phyloP scores from a whole-genome alignment of 2,888 invertebrate genomes.

The Cantharis rustica region DNA sequence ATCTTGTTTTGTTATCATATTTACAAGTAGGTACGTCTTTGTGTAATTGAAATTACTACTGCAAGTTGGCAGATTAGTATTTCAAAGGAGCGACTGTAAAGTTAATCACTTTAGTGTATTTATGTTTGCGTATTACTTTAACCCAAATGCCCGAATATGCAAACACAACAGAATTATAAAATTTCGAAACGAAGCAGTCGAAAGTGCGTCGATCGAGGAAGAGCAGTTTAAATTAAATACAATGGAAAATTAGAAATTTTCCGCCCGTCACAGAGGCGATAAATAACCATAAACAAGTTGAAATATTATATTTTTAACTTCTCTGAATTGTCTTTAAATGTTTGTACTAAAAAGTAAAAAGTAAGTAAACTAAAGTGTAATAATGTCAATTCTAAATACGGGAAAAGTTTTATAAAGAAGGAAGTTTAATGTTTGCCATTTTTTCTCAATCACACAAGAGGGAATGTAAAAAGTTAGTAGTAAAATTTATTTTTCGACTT shows the following conservation, averaged over 20 bases:
- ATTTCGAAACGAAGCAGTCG: neutral
- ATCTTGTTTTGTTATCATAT: neutral
- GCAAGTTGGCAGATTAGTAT: neutral
- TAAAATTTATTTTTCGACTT: constrained; percentile 26
- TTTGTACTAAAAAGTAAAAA: neutral
- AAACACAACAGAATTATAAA: neutral
- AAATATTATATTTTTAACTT: neutral
- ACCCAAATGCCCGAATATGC: neutral
- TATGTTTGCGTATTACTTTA: neutral
- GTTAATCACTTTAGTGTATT: neutral
- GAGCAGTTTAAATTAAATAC: neutral
- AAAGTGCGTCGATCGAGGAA: too few relatives aligned
- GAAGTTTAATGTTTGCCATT: constrained; percentile 25
- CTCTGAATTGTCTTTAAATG: neutral
- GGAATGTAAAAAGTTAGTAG: constrained; percentile 21
- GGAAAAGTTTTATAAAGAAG: neutral
- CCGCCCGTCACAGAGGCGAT: neutral
- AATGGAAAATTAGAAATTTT: neutral
- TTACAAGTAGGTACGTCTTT: neutral
- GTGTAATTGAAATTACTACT: neutral
- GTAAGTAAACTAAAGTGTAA: neutral
- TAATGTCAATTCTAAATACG: neutral
- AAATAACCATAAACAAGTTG: neutral
- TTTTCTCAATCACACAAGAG: constrained; percentile 22
- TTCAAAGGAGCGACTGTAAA: neutral